phyloP scores from a whole-genome alignment of 2,888 invertebrate species.

The Luperina nickerlii region DNA sequence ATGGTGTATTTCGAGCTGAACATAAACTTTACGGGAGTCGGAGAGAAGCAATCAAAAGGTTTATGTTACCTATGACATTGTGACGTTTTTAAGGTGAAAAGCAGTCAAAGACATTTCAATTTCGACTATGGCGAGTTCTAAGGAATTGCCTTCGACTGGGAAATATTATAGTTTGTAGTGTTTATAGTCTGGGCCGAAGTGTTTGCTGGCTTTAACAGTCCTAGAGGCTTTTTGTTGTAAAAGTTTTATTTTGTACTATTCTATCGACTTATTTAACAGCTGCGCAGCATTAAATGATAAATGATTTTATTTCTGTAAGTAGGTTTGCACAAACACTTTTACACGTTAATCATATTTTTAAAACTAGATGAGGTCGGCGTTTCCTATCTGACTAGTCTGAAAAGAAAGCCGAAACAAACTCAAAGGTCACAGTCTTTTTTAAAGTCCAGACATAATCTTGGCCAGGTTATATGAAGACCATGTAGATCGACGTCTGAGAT shows the following conservation, averaged over 20 bases:
- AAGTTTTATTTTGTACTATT: background rate
- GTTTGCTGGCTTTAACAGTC: constrained; percentile 18
- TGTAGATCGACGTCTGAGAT: too few relatives aligned
- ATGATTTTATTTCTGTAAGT: too few relatives aligned
- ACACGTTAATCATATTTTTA: too few relatives aligned
- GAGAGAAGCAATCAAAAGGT: constrained; percentile 51
- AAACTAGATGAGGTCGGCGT: too few relatives aligned
- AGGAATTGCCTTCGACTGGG: constrained; percentile 26
- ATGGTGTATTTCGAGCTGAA: constrained; percentile 5
- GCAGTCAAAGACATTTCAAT: constrained; percentile 5
- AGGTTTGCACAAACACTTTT: too few relatives aligned
- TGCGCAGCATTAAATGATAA: background rate
- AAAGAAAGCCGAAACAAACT: too few relatives aligned
- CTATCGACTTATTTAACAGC: background rate
- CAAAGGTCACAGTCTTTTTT: too few relatives aligned
- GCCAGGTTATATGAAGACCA: too few relatives aligned
- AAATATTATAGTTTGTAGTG: constrained; percentile 35
- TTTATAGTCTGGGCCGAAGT: constrained; percentile 18
- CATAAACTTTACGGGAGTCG: constrained; percentile 52
- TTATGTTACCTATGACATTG: constrained; percentile 58
- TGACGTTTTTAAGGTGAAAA: constrained; percentile 27
- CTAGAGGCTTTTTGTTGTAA: background rate
- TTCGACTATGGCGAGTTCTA: constrained; percentile 20
- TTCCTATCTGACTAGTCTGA: too few relatives aligned
- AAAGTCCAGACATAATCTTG: too few relatives aligned